phyloP scores from a whole-genome alignment of 1,140 invertebrate species.

The Eciton burchellii region DNA sequence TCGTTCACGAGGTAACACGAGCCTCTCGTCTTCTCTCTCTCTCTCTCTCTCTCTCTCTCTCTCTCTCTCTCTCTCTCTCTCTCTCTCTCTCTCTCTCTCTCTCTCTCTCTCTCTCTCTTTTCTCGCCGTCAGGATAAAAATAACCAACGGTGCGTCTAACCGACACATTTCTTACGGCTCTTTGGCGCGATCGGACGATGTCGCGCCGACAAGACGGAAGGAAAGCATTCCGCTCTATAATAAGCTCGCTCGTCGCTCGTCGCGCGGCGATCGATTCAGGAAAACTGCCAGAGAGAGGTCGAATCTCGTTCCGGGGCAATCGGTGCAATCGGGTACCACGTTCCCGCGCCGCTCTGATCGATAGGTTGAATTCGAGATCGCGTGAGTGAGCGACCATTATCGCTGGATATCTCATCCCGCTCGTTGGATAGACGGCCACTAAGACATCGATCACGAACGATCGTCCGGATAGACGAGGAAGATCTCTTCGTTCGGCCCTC shows the following conservation, averaged over 20 bases:
- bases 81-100: not conserved
- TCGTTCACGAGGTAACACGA: constrained; percentile 53
- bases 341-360: constrained; percentile 56
- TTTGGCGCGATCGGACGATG: constrained; percentile 19
- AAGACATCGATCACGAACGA: constrained; percentile 67
- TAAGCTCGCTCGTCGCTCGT: constrained; percentile 48
- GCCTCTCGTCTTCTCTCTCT: not conserved
- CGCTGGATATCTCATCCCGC: constrained; percentile 50
- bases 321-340: constrained; percentile 61
- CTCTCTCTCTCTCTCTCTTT: constrained; percentile 29
- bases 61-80: constrained; percentile 33
- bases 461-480: constrained; percentile 55
- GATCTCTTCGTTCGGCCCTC: constrained; percentile 38
- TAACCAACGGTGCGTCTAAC: constrained; percentile 36
- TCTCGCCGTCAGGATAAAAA: constrained; percentile 54
- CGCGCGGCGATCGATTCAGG: constrained; percentile 35
- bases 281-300: constrained; percentile 51
- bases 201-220: constrained; percentile 52
- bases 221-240: constrained; percentile 62
- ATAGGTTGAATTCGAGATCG: constrained; percentile 73
- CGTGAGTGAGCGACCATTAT: constrained; percentile 73
- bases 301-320: constrained; percentile 53
- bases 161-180: constrained; percentile 37
- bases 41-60: not conserved
- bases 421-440: constrained; percentile 64